Percentiles rank a stretch among this genome's conserved stretches.
phyloP scores from a whole-genome alignment of 2,113 vertebrate genomes.

The Anoplopoma fimbria region DNA sequence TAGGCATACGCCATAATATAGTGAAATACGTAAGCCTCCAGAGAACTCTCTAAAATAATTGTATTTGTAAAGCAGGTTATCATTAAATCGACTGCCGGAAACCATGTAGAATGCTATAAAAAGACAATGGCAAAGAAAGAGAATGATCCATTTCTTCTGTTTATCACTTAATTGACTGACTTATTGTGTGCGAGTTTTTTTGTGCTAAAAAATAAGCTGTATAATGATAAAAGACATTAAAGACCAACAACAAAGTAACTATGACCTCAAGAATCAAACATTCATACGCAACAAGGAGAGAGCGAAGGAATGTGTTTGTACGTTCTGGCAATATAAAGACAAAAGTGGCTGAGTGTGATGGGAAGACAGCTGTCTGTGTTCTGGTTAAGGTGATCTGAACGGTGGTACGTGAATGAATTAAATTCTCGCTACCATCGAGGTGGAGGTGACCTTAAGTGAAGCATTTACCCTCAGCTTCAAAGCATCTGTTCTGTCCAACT shows the following conservation, averaged over 20 bases:
- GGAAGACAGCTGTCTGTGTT: background rate
- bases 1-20: background rate
- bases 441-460: background rate
- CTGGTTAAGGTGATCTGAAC: background rate
- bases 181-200: background rate
- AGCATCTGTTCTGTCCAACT: background rate
- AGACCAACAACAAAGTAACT: background rate
- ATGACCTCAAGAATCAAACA: background rate
- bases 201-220: background rate
- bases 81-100: no score
- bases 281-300: background rate
- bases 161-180: no score
- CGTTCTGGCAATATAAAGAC: no score
- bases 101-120: no score
- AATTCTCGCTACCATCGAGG: background rate
- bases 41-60: no score
- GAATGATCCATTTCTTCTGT: no score
- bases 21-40: no score
- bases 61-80: no score
- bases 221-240: background rate
- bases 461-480: background rate
- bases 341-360: no score
- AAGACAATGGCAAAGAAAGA: no score
- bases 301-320: background rate
- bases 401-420: background rate